A percentile compares a stretch with the other conserved stretches of the same genome.
Evolutionary conservation across 2,797 vertebrate genomes (phyloP).

Genomic region (Scyliorhinus canicula): DNA sequence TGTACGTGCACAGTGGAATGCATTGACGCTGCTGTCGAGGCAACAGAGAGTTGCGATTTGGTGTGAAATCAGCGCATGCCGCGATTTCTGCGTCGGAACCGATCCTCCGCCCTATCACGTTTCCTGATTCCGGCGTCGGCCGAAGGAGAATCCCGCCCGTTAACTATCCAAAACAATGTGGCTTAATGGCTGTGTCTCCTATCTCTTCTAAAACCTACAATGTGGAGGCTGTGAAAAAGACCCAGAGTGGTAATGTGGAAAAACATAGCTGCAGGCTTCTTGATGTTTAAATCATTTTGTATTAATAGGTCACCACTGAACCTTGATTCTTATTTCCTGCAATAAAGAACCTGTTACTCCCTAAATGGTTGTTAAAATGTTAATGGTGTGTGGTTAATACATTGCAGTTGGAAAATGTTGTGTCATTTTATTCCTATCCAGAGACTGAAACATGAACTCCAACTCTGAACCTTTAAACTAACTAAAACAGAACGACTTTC

Average conservation of each 20-base stretch:
- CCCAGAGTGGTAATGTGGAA: neutral
- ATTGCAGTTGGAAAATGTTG: conserved; percentile 34
- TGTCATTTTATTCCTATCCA: conserved; percentile 37
- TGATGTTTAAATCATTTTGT: conserved; percentile 24
- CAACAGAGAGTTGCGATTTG: too few species aligned
- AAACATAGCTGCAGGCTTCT: conserved; percentile 19
- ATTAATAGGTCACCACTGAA: conserved; percentile 25
- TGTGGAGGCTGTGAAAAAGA: neutral
- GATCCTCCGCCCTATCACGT: too few species aligned
- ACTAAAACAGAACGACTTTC: conserved; percentile 5
- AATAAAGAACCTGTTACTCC: conserved; percentile 36
- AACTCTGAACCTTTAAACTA: conserved; percentile 35
- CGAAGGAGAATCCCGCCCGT: too few species aligned
- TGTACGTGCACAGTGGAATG: too few species aligned
- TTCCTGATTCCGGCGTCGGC: too few species aligned
- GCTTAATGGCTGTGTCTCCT: neutral
- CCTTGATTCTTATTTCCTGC: conserved; percentile 29
- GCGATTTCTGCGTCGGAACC: too few species aligned
- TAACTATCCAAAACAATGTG: neutral
- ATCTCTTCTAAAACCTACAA: neutral
- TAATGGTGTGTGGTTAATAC: conserved; percentile 34
- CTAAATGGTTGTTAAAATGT: conserved; percentile 36
- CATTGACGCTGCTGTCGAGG: too few species aligned
- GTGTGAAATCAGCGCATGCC: too few species aligned
- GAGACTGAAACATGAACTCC: conserved; percentile 33